These are phyloP conservation scores for Hirudinaria manillensis DNA, from an alignment of 2,888 invertebrate species.

Conservation along the genomic window DNA sequence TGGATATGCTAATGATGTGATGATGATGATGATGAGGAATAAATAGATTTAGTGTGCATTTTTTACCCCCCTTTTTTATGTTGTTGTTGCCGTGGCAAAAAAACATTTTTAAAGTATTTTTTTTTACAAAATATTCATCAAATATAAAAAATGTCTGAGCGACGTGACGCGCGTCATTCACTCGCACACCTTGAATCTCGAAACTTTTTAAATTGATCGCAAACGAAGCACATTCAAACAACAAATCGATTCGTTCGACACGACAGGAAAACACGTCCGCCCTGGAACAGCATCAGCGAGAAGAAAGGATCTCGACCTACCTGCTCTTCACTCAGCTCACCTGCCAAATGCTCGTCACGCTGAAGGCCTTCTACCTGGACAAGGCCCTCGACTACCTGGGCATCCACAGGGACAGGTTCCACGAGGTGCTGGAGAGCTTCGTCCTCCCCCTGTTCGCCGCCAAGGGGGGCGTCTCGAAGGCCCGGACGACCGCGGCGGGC, in stretches of 20 bases:
- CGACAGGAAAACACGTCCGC: background rate
- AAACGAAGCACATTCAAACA: background rate
- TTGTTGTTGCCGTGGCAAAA: background rate
- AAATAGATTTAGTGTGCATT: background rate
- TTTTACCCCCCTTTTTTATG: background rate
- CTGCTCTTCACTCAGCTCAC: constrained; percentile 18
- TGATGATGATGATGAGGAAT: background rate
- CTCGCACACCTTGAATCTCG: too few species aligned
- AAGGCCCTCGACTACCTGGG: constrained; percentile 17
- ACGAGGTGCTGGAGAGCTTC: constrained; percentile 10
- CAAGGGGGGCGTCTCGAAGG: too few species aligned
- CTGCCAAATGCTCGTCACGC: background rate
- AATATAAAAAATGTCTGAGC: too few species aligned
- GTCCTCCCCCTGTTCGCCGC: background rate
- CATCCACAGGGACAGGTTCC: constrained; percentile 16
- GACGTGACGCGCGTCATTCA: too few species aligned
- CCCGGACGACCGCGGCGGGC: too few species aligned
- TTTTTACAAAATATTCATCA: too few species aligned
- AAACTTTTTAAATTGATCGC: too few species aligned
- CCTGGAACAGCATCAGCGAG: background rate
- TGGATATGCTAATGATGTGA: background rate
- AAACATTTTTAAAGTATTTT: background rate
- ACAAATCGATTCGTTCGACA: background rate
- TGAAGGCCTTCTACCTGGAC: background rate
- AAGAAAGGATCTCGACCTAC: background rate